Conservation (phyloP, 2,113 vertebrate species). For the Eidolon helvum region DNA sequence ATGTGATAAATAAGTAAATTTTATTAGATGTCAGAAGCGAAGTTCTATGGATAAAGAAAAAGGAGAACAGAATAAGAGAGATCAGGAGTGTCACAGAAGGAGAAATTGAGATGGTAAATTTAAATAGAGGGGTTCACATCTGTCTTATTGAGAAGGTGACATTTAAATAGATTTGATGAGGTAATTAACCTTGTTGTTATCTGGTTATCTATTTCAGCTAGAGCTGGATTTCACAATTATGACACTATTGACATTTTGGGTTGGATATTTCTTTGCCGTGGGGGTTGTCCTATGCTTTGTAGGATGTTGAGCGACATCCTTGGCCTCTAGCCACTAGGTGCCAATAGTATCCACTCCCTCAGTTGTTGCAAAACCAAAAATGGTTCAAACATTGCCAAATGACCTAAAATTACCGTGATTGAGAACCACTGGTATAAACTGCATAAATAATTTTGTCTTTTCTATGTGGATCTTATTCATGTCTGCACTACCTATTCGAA, state of each 20-base stretch:
- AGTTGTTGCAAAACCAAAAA: not conserved
- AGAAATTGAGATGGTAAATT: not conserved
- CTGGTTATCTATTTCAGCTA: not conserved
- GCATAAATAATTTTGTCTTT: not conserved
- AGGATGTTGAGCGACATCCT: not conserved
- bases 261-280: not conserved
- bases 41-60: not conserved
- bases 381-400: not conserved
- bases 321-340: not conserved
- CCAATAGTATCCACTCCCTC: not conserved
- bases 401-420: not conserved
- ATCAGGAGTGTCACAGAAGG: not conserved
- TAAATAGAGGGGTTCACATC: not conserved
- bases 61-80: not conserved
- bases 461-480: not conserved
- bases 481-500: not conserved
- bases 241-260: not conserved
- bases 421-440: not conserved
- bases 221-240: not conserved
- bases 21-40: not conserved
- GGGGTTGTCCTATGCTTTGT: not conserved
- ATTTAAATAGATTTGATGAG: not conserved
- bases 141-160: not conserved
- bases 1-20: not conserved
- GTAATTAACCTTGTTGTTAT: not conserved